Evolutionary conservation across 2,888 invertebrate species (phyloP).

Genomic region (Cephus spinipes): DNA sequence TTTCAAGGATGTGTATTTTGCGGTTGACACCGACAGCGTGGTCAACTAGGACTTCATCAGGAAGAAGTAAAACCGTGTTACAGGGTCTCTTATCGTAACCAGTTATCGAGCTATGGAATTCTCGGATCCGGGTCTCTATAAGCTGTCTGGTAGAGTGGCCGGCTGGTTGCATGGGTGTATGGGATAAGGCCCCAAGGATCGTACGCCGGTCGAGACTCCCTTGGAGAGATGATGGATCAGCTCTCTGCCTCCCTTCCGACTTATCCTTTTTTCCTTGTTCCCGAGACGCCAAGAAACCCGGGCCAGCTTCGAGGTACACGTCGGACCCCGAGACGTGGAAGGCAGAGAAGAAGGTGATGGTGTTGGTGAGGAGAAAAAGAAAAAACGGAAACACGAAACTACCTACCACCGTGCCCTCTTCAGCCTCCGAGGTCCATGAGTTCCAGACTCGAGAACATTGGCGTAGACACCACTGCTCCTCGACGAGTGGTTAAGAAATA

Average conservation of each 20-base stretch:
- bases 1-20: too few relatives aligned
- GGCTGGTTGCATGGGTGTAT: too few relatives aligned
- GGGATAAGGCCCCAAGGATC: neutral
- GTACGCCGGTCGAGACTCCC: neutral
- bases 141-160: neutral
- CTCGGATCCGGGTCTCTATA: conserved; percentile 29
- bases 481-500: too few relatives aligned
- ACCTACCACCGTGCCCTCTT: neutral
- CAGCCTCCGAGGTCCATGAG: neutral
- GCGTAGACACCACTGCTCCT: neutral
- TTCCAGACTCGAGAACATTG: conserved; percentile 2
- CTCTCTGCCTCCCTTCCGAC: conserved; percentile 23
- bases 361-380: conserved; percentile 6
- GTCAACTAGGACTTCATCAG: too few relatives aligned
- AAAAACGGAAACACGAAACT: conserved; percentile 7
- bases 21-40: too few relatives aligned
- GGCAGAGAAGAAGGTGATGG: neutral
- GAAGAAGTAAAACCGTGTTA: neutral
- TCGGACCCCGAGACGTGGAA: neutral
- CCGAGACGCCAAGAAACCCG: conserved; percentile 20
- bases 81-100: conserved; percentile 29
- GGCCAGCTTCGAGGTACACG: conserved; percentile 7
- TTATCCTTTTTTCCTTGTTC: conserved; percentile 31
- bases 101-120: conserved; percentile 33
- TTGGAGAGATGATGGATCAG: conserved; percentile 33